These are phyloP conservation scores for Acholoe squamosa DNA, from an alignment of 2,888 invertebrate species.

Conservation along the genomic window DNA sequence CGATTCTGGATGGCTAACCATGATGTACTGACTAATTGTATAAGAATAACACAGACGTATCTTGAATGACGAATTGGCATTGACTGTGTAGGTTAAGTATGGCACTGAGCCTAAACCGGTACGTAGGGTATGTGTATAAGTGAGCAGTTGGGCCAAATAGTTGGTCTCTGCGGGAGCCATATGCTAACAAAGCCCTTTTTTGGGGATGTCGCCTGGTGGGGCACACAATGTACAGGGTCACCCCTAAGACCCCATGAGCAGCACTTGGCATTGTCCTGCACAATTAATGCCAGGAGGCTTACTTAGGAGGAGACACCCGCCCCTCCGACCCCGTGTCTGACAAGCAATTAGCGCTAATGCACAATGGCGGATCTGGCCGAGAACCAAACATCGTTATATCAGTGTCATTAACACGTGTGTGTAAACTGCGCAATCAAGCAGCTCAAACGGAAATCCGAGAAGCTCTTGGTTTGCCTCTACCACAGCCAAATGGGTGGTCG, in stretches of 20 bases:
- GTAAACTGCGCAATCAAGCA: constrained; percentile 5
- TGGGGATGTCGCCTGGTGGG: not conserved
- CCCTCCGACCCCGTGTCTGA: not conserved
- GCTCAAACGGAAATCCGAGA: not conserved
- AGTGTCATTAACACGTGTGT: not conserved
- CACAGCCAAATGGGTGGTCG: not conserved
- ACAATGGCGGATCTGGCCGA: constrained; percentile 5
- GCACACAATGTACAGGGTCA: not conserved
- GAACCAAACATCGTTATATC: constrained; percentile 12
- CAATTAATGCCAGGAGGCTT: not conserved
- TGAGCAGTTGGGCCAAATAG: not conserved
- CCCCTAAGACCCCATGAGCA: not conserved
- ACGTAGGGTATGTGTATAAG: too few species aligned
- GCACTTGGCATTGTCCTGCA: not conserved
- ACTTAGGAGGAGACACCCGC: constrained; percentile 6
- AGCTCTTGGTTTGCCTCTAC: not conserved
- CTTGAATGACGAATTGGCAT: too few species aligned
- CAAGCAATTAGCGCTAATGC: not conserved
- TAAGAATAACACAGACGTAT: too few species aligned
- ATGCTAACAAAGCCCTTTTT: not conserved
- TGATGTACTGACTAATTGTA: too few species aligned
- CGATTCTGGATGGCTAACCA: too few species aligned
- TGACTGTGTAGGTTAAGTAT: too few species aligned
- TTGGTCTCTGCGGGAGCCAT: not conserved
- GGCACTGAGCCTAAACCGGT: too few species aligned